phyloP scores from a whole-genome alignment of 2,113 vertebrate species.

The Pteronura brasiliensis region DNA sequence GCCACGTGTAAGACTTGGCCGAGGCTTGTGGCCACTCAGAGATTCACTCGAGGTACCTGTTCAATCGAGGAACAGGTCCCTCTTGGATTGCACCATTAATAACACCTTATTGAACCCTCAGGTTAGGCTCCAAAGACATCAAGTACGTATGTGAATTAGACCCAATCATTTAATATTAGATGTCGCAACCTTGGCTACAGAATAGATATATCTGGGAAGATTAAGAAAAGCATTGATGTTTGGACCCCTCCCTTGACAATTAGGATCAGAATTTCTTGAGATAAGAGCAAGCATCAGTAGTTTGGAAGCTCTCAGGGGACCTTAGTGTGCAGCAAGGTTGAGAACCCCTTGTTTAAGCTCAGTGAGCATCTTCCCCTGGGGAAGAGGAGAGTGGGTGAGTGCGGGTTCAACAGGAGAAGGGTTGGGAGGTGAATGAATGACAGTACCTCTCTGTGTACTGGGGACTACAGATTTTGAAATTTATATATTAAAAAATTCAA shows the following conservation, averaged over 20 bases:
- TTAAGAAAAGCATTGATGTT: not conserved
- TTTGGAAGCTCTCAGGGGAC: not conserved
- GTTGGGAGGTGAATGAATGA: not conserved
- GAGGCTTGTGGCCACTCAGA: not conserved
- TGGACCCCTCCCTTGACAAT: not conserved
- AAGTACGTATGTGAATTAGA: not conserved
- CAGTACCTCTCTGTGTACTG: not conserved
- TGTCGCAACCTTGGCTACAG: not conserved
- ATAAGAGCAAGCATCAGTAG: not conserved
- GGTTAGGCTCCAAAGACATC: not conserved
- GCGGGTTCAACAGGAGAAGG: not conserved
- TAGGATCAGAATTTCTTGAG: not conserved
- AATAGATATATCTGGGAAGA: not conserved
- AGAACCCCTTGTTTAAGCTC: not conserved
- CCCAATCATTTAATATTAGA: not conserved
- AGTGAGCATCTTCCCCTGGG: not conserved
- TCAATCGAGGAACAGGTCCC: too few relatives aligned
- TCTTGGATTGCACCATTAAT: not conserved
- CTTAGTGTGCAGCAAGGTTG: not conserved
- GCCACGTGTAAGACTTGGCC: not conserved
- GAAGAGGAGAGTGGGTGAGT: not conserved
- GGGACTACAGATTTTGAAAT: not conserved
- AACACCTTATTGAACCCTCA: not conserved
- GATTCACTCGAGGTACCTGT: not conserved
- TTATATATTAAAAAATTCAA: not conserved